Evolutionary conservation across 2,797 vertebrate genomes (phyloP).

Genomic region (Mormyrus hasselquistii): DNA sequence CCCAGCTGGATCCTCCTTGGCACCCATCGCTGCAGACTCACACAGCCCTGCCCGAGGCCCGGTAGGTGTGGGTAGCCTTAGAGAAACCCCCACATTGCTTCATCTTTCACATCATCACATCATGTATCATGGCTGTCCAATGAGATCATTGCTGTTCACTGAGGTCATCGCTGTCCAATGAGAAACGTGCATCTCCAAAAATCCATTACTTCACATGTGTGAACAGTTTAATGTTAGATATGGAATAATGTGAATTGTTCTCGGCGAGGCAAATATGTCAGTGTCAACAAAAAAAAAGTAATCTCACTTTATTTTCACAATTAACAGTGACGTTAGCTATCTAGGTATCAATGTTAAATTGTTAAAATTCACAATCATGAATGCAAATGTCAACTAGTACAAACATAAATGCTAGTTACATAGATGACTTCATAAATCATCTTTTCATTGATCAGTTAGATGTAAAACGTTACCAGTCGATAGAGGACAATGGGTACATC

Average conservation of each 20-base stretch:
- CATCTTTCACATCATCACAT: neutral
- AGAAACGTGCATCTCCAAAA: neutral
- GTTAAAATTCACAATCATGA: neutral
- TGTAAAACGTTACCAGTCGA: neutral
- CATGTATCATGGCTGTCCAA: neutral
- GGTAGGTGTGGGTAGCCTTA: conserved; percentile 50
- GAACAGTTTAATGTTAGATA: neutral
- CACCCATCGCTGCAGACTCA: conserved; percentile 68
- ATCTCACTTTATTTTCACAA: neutral
- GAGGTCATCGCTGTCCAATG: neutral
- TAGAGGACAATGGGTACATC: neutral
- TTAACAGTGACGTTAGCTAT: neutral
- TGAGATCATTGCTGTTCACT: too few relatives aligned
- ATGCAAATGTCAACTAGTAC: neutral
- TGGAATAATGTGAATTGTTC: neutral
- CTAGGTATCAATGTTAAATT: neutral
- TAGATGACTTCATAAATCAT: neutral
- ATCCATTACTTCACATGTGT: neutral
- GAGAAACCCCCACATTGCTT: neutral
- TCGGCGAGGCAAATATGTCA: neutral
- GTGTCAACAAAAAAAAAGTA: neutral
- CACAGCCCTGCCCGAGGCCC: conserved; percentile 60
- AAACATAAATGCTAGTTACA: neutral
- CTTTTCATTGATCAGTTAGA: neutral
- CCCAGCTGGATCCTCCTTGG: conserved; percentile 49